Evolutionary conservation across 2,113 vertebrate genomes (phyloP).

Genomic region (Pelodiscus sinensis): DNA sequence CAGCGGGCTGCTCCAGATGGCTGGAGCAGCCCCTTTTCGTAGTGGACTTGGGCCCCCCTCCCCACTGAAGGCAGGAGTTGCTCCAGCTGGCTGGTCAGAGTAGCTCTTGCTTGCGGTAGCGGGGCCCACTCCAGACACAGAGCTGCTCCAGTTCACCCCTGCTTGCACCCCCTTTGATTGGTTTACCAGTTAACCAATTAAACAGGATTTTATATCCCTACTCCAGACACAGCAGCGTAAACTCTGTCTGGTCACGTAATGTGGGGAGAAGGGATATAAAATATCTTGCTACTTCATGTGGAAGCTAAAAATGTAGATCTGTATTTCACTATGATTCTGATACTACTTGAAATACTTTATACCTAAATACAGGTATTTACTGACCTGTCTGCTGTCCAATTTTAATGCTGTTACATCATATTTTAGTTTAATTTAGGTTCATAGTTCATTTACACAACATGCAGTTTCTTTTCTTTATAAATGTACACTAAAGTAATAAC

Average conservation of each 20-base stretch:
- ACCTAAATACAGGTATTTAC: neutral
- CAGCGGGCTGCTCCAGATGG: too few relatives aligned
- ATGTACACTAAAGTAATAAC: neutral
- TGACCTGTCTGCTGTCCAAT: neutral
- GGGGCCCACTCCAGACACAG: too few relatives aligned
- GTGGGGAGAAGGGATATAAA: neutral
- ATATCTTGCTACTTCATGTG: neutral
- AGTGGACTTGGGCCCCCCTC: too few relatives aligned
- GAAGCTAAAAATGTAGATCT: neutral
- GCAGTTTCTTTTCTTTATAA: neutral
- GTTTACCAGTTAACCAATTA: too few relatives aligned
- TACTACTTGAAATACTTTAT: neutral
- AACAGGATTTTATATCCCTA: too few relatives aligned
- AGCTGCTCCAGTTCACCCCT: too few relatives aligned
- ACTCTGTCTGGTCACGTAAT: neutral
- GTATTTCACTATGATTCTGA: neutral
- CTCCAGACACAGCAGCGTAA: too few relatives aligned
- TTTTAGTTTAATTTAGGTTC: constrained; percentile 47
- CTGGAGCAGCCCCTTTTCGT: too few relatives aligned
- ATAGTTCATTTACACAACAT: constrained; percentile 25
- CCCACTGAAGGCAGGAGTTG: too few relatives aligned
- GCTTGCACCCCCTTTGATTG: too few relatives aligned
- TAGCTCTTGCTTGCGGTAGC: too few relatives aligned
- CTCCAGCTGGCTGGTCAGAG: too few relatives aligned
- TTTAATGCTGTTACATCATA: constrained; percentile 35